Conservation (phyloP, 2,113 vertebrate species). For the Epinephelus moara region DNA sequence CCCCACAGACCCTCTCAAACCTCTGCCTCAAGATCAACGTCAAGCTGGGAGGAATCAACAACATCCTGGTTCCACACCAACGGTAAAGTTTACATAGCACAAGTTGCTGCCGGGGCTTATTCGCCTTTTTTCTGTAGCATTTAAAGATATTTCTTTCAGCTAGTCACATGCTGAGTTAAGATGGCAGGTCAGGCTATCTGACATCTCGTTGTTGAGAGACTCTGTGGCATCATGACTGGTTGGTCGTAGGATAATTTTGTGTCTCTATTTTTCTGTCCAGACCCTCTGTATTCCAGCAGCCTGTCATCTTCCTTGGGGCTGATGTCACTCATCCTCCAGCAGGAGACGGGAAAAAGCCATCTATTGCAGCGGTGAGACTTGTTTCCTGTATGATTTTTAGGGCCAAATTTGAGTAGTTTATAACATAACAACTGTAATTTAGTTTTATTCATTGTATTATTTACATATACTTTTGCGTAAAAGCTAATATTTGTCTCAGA, state of each 20-base stretch:
- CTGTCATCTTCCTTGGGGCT: conserved; percentile 97
- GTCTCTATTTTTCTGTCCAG: conserved; percentile 71
- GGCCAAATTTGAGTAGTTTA: neutral
- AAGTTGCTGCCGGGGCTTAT: neutral
- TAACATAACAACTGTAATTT: neutral
- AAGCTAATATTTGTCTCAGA: neutral
- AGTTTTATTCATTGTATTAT: neutral
- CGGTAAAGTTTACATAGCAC: conserved; percentile 82
- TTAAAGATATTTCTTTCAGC: neutral
- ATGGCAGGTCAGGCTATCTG: no score
- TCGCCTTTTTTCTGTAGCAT: neutral
- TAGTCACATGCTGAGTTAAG: neutral
- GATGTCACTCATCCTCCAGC: conserved; percentile 98
- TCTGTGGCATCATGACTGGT: neutral
- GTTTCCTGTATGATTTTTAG: neutral
- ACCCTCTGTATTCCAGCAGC: conserved; percentile 98
- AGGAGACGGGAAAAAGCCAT: conserved; percentile 98
- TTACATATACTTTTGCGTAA: neutral
- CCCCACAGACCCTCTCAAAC: conserved; percentile 97
- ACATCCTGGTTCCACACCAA: conserved; percentile 98
- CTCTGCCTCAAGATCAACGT: conserved; percentile 88
- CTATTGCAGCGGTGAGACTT: conserved; percentile 94
- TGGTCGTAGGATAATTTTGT: neutral
- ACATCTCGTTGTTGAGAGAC: neutral
- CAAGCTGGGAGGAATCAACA: conserved; percentile 98